Evolutionary conservation across 2,888 invertebrate species (phyloP), one percentile per base, ranked within the genome.

Genomic region (Lasioglossum leucozonium): DNA sequence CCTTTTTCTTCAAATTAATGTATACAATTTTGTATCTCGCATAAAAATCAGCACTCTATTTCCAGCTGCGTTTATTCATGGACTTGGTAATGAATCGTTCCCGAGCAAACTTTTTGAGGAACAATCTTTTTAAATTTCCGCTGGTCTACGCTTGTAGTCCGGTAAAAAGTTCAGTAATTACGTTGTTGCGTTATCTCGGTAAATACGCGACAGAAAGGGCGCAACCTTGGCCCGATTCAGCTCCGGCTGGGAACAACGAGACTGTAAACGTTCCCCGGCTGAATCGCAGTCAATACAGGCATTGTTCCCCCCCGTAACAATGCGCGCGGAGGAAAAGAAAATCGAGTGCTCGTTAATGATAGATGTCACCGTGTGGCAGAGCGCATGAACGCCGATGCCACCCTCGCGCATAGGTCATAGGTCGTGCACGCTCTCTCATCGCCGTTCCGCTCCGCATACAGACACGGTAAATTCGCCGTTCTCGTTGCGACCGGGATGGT

Each of bases 401-500:
- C 37, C 44, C 73, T 75, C 78, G 73, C 51, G 77, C 30, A 90
- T 89, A 89, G 88, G 88, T 88, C 78, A 82, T 18, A 71, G 89
- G 88, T 90, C 77, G 58, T 18, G 67, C 62, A 18, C 51, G 18
- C 30, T 67, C 55, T 71, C 37, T n/a, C 73, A 18, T 18, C 76
- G 34, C 34, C 71, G 16, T 16, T 4, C 6, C 18, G 22, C n/a
- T 22, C 51, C n/a, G 51, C 51, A n/a, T 10, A 51, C 51, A n/a
- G 1, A 10, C 10, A n/a, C 69, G 79, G 44, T 69, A 81, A 72
- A 81, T 73, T 82, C 71, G 40, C 77, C 74, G 13, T 67, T 72
- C 58, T 62, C 26, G 11, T 34, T 34, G 34, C 30, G 51, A 55
- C 62, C 42, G 42, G 26, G 47, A 55, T 44, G 16, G 37, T 77